Conservation (phyloP, 2,888 invertebrate genomes). For the Amorpha juglandis region DNA sequence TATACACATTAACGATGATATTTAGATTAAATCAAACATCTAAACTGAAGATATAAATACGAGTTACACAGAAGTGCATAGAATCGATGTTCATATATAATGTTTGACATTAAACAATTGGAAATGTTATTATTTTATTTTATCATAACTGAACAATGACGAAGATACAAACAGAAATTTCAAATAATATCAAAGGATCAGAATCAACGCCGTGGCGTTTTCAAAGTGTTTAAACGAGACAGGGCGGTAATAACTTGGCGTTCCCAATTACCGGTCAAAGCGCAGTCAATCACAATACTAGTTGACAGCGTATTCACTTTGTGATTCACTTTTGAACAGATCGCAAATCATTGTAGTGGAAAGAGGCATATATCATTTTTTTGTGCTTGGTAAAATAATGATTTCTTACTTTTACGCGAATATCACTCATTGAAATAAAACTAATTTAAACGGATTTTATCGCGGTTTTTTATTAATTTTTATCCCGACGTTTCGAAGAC, state of each 20-base stretch:
- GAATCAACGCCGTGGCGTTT: conserved; percentile 8
- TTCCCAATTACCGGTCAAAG: conserved; percentile 69
- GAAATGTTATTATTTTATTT: neutral
- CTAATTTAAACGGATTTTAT: no score
- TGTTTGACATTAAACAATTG: neutral
- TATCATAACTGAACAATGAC: neutral
- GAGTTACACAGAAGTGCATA: no score
- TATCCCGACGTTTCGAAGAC: no score
- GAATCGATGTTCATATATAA: no score
- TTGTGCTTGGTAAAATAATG: no score
- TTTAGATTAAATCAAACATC: no score
- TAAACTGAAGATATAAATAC: no score
- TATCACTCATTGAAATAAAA: no score
- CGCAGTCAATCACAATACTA: conserved; percentile 63
- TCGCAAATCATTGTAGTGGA: conserved; percentile 7
- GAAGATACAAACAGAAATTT: neutral
- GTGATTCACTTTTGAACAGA: conserved; percentile 13
- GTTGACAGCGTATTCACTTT: conserved; percentile 37
- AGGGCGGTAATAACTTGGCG: conserved; percentile 54
- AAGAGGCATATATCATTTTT: neutral
- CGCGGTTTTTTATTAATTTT: no score
- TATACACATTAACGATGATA: no score
- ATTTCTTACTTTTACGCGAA: no score
- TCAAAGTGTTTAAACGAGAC: conserved; percentile 45
- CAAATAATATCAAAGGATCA: conserved; percentile 20